These are phyloP conservation scores for Ochotona princeps DNA, from an alignment of 2,113 vertebrate genomes.

Conservation along the genomic window DNA sequence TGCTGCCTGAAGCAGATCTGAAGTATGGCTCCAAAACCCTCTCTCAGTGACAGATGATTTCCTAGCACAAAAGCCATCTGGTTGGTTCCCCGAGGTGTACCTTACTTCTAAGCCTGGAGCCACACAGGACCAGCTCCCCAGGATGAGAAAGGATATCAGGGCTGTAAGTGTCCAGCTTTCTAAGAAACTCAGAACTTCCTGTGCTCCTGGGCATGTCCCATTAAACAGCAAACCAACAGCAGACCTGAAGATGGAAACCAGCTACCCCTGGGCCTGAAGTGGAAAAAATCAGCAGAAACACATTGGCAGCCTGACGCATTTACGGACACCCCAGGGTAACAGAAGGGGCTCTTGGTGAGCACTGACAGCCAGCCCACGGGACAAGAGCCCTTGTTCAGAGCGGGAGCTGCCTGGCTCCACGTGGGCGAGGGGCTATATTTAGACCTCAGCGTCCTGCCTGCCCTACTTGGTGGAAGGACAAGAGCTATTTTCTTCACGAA, in stretches of 20 bases:
- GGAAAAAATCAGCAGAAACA: neutral
- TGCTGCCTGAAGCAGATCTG: too few species aligned
- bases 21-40: too few species aligned
- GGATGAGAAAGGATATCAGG: neutral
- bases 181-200: neutral
- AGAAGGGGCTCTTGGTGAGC: neutral
- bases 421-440: slow-evolving; percentile 52
- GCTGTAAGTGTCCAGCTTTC: too few species aligned
- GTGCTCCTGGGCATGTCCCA: accelerated
- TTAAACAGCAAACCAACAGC: neutral
- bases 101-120: neutral
- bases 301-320: too few species aligned
- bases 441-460: slow-evolving; percentile 32
- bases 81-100: neutral
- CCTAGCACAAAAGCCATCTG: neutral
- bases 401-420: neutral
- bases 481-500: slow-evolving; percentile 65
- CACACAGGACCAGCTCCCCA: accelerated
- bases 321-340: too few species aligned
- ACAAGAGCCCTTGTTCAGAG: neutral
- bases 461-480: slow-evolving; percentile 63
- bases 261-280: neutral
- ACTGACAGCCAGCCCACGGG: neutral
- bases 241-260: neutral
- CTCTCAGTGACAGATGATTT: too few species aligned